Conservation (phyloP, 2,888 invertebrate species). For the Lomographa bimaculata region DNA sequence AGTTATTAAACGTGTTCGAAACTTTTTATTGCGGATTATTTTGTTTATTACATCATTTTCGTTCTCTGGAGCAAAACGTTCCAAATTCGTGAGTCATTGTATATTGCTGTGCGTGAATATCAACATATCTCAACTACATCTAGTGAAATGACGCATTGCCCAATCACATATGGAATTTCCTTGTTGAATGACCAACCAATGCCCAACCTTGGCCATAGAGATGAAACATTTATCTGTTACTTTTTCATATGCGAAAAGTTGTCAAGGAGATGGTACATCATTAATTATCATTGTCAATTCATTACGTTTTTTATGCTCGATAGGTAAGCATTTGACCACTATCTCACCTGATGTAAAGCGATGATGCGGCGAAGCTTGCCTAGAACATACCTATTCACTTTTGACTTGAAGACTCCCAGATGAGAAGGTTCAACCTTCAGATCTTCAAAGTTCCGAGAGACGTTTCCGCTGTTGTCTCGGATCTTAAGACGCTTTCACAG, state of each 20-base stretch:
- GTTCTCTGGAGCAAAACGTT: conserved; percentile 12
- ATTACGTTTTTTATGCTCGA: too few species aligned
- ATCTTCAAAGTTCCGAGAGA: too few species aligned
- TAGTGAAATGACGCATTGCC: conserved; percentile 22
- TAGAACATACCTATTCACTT: too few species aligned
- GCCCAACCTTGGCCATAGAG: conserved; percentile 21
- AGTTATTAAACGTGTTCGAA: conserved; percentile 7
- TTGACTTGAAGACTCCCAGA: too few species aligned
- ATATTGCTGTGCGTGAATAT: conserved; percentile 9
- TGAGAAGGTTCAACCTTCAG: too few species aligned
- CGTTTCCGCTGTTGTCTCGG: too few species aligned
- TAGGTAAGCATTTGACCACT: too few species aligned
- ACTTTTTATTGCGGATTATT: conserved; percentile 11
- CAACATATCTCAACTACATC: conserved; percentile 10
- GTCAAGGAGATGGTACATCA: conserved; percentile 2
- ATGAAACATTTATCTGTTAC: background rate
- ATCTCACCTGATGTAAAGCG: too few species aligned
- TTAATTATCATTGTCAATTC: too few species aligned
- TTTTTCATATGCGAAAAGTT: background rate
- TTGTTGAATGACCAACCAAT: conserved; percentile 21
- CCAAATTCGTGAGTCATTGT: conserved; percentile 16
- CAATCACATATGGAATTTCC: conserved; percentile 13
- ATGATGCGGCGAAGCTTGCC: too few species aligned
- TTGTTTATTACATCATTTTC: conserved; percentile 15
- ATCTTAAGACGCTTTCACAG: too few species aligned